These are phyloP conservation scores for Semicossyphus pulcher DNA, from an alignment of 2,113 vertebrate genomes.

Conservation along the genomic window DNA sequence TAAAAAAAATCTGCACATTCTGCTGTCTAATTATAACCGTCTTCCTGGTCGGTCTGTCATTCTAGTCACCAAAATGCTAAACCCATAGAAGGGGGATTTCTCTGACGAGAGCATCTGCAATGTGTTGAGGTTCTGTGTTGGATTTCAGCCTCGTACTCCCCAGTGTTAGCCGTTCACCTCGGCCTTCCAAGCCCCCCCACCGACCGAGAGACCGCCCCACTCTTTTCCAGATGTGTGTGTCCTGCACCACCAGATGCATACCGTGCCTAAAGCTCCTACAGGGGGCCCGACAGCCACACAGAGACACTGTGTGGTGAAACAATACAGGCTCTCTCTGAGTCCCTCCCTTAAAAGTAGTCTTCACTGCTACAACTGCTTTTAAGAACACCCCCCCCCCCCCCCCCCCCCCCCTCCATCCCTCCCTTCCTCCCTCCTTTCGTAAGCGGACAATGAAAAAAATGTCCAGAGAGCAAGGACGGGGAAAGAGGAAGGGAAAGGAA, in stretches of 20 bases:
- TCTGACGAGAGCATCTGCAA: background rate
- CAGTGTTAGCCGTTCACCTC: slow-evolving; percentile 20
- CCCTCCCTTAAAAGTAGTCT: slow-evolving; percentile 50
- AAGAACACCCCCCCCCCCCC: slow-evolving; percentile 12
- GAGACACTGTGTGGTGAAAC: slow-evolving; percentile 63
- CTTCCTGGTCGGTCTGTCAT: background rate
- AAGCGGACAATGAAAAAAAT: slow-evolving; percentile 26
- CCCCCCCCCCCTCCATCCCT: background rate
- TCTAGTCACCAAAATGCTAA: background rate
- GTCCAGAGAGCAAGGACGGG: slow-evolving; percentile 19
- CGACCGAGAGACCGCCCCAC: slow-evolving; percentile 28
- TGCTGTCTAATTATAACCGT: slow-evolving; percentile 26
- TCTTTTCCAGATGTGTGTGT: slow-evolving; percentile 78
- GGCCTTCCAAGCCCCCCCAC: slow-evolving; percentile 37
- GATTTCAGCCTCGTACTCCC: slow-evolving; percentile 25
- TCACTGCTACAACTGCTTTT: slow-evolving; percentile 54
- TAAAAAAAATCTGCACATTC: slow-evolving; percentile 10
- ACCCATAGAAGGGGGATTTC: background rate
- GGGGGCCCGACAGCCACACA: slow-evolving; percentile 70
- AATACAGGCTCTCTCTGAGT: slow-evolving; percentile 67
- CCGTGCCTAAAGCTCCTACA: slow-evolving; percentile 61
- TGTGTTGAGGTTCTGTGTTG: background rate
- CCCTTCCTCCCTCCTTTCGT: background rate
- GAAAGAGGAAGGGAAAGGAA: slow-evolving; percentile 67
- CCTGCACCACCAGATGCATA: slow-evolving; percentile 71